phyloP scores from a whole-genome alignment of 2,888 invertebrate species.

The Chaetogeoica ovagalla region DNA sequence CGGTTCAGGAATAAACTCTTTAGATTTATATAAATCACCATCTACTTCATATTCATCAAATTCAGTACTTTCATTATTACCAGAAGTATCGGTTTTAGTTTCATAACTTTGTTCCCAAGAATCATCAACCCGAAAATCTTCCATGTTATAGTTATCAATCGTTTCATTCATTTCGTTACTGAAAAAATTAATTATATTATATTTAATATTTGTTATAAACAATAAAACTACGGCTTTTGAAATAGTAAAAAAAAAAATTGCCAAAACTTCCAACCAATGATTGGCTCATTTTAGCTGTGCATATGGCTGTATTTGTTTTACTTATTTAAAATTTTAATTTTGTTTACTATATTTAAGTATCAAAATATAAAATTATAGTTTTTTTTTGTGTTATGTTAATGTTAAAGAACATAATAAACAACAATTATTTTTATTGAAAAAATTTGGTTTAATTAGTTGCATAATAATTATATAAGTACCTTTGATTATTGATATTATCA shows the following conservation, averaged over 20 bases:
- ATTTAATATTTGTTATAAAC: neutral
- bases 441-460: neutral
- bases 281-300: too few relatives aligned
- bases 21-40: conserved; percentile 51
- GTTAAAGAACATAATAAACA: neutral
- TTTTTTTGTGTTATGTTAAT: too few relatives aligned
- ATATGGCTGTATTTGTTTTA: too few relatives aligned
- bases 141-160: conserved; percentile 31
- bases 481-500: conserved; percentile 44
- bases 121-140: conserved; percentile 38
- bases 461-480: conserved; percentile 31
- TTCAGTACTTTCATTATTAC: conserved; percentile 38
- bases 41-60: conserved; percentile 42
- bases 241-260: too few relatives aligned
- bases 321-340: too few relatives aligned
- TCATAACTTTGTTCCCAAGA: conserved; percentile 49
- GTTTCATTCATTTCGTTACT: conserved; percentile 44
- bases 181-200: neutral
- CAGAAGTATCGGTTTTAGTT: conserved; percentile 43
- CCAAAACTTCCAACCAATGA: too few relatives aligned
- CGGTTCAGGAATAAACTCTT: conserved; percentile 57
- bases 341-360: too few relatives aligned
- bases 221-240: too few relatives aligned
- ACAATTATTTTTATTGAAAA: neutral
- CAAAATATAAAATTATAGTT: too few relatives aligned